phyloP scores from a whole-genome alignment of 2,888 invertebrate genomes.

The Leucania comma region DNA sequence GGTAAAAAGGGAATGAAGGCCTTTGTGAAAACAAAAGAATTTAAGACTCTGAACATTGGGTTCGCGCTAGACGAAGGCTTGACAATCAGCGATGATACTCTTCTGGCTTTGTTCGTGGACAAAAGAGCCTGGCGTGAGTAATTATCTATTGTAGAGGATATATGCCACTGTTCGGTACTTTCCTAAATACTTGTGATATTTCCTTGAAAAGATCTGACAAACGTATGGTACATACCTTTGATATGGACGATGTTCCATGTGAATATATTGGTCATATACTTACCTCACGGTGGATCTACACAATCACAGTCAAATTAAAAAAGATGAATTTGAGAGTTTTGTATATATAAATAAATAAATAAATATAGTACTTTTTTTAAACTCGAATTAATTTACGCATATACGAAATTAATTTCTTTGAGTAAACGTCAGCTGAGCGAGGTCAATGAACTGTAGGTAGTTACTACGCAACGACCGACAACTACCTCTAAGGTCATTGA shows the following conservation, averaged over 20 bases:
- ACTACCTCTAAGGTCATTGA: no score
- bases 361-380: no score
- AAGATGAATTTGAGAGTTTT: not conserved
- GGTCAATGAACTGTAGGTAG: no score
- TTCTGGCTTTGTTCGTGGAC: constrained; percentile 92
- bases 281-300: not conserved
- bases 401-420: no score
- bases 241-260: not conserved
- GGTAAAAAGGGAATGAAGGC: constrained; percentile 94
- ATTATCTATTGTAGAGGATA: not conserved
- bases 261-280: not conserved
- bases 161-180: not conserved
- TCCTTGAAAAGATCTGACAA: constrained; percentile 1
- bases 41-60: constrained; percentile 94
- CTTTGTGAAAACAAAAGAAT: constrained; percentile 93
- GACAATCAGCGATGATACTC: constrained; percentile 89
- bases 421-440: no score
- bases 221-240: not conserved
- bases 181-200: not conserved
- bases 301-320: not conserved
- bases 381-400: no score
- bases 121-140: constrained; percentile 95
- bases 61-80: constrained; percentile 96
- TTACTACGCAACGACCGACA: no score
- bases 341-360: not conserved